These are phyloP conservation scores for Ceyx cyanopectus DNA, from an alignment of 2,113 vertebrate species.

Conservation along the genomic window DNA sequence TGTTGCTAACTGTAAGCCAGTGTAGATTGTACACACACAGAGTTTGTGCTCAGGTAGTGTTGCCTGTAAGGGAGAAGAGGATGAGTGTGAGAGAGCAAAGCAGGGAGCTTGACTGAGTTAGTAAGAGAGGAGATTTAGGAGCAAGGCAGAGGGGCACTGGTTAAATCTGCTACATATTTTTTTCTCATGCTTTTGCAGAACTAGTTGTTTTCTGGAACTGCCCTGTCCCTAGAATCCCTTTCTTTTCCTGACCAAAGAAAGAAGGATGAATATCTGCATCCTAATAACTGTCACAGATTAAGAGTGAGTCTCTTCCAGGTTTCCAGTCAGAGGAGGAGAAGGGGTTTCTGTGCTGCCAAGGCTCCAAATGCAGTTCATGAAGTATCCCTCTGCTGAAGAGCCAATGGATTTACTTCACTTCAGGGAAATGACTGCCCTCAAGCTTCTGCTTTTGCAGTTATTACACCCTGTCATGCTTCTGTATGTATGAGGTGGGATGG, in stretches of 20 bases:
- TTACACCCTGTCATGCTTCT: neutral
- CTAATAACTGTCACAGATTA: neutral
- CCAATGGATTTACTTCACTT: neutral
- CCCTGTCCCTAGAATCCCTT: neutral
- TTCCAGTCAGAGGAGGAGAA: neutral
- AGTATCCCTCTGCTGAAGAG: neutral
- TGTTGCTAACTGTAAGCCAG: neutral
- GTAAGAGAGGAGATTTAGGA: neutral
- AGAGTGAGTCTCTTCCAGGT: neutral
- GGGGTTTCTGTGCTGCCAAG: neutral
- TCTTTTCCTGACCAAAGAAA: neutral
- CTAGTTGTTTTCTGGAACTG: neutral
- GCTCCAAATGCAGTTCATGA: neutral
- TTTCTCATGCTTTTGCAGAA: neutral
- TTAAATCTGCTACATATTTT: neutral
- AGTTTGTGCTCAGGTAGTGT: neutral
- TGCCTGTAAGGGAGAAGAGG: neutral
- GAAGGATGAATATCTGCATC: neutral
- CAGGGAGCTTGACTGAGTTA: neutral
- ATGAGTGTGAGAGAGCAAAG: neutral
- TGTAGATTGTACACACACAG: neutral
- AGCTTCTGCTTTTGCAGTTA: neutral
- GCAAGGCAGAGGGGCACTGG: neutral
- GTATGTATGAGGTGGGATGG: fast-evolving
- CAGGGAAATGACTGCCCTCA: neutral